Conservation (phyloP, 2,888 invertebrate species). For the Cerceris ruficornis region DNA sequence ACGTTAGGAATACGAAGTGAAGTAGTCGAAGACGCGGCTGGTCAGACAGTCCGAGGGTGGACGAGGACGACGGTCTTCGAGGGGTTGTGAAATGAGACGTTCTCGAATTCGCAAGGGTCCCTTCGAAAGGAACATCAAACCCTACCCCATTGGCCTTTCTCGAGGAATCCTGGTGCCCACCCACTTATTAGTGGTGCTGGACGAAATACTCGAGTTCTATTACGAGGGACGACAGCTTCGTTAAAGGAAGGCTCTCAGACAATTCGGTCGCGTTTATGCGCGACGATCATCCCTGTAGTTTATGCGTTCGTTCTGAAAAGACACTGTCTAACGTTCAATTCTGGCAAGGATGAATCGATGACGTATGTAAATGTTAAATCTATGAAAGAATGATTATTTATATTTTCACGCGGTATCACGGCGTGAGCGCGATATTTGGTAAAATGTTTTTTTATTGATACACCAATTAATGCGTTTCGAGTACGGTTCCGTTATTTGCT, state of each 20-base stretch:
- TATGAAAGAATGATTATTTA: too few species aligned
- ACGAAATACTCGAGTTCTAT: slow-evolving; percentile 60
- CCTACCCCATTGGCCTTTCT: slow-evolving; percentile 47
- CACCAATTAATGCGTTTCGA: too few species aligned
- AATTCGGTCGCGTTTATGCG: slow-evolving; percentile 51
- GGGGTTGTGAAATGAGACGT: slow-evolving; percentile 65
- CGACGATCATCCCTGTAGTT: slow-evolving; percentile 48
- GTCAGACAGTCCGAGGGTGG: slow-evolving; percentile 38
- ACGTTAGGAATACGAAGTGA: slow-evolving; percentile 49
- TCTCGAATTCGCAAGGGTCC: slow-evolving; percentile 65
- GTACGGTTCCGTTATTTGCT: too few species aligned
- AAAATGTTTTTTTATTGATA: too few species aligned
- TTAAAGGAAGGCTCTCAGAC: slow-evolving; percentile 55
- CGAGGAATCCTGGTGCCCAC: slow-evolving; percentile 53
- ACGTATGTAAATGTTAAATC: slow-evolving; percentile 40
- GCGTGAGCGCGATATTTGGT: too few species aligned
- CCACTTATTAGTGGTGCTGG: slow-evolving; percentile 60
- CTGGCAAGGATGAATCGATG: slow-evolving; percentile 15
- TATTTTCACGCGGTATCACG: too few species aligned
- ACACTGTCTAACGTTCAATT: slow-evolving; percentile 39
- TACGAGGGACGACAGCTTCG: slow-evolving; percentile 59
- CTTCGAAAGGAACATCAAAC: slow-evolving; percentile 58
- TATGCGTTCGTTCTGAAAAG: slow-evolving; percentile 48
- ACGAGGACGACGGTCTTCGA: slow-evolving; percentile 46
- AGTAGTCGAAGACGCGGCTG: slow-evolving; percentile 52